Conservation (phyloP, 2,888 invertebrate genomes). For the Drepanosiphum platanoidis region DNA sequence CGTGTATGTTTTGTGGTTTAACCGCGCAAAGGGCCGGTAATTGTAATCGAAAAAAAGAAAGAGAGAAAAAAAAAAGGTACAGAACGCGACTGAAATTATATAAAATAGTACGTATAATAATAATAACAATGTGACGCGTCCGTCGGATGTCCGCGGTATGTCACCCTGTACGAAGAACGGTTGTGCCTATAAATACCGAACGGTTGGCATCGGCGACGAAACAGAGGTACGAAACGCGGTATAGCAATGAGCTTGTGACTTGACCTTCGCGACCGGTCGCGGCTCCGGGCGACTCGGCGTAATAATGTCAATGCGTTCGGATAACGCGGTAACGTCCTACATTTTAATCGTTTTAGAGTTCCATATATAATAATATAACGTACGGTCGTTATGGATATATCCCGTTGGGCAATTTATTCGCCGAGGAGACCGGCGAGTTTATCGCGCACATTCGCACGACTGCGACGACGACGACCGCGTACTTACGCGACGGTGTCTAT, state of each 20-base stretch:
- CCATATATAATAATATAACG: too few relatives aligned
- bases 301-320: conserved; percentile 10
- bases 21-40: too few relatives aligned
- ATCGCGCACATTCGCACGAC: background rate
- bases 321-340: background rate
- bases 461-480: background rate
- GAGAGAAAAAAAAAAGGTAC: too few relatives aligned
- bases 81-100: too few relatives aligned
- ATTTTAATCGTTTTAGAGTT: conserved; percentile 6
- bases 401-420: background rate
- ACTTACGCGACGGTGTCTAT: too few relatives aligned
- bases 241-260: background rate
- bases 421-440: background rate
- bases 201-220: background rate
- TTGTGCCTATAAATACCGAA: background rate
- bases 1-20: too few relatives aligned
- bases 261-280: background rate
- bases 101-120: too few relatives aligned
- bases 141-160: too few relatives aligned
- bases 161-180: too few relatives aligned
- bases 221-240: background rate
- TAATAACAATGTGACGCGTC: too few relatives aligned
- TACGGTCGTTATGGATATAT: background rate
- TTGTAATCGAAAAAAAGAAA: too few relatives aligned
- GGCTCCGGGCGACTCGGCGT: background rate